Evolutionary conservation across 2,113 vertebrate species (phyloP), one percentile per base, ranked within the genome.

Genomic region (Pygoscelis adeliae): DNA sequence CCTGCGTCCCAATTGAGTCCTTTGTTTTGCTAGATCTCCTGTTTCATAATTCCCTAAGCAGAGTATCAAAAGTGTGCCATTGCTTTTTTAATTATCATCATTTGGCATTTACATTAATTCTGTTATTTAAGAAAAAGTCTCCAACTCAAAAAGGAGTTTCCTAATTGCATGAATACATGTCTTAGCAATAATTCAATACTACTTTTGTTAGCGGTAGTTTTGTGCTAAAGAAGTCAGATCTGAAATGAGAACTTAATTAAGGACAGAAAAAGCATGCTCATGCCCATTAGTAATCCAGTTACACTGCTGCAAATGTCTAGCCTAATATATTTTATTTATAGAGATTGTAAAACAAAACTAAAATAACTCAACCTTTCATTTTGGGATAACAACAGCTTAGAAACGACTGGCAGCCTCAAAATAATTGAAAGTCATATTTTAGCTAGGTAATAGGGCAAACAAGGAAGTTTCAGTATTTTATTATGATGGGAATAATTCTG

Each of bases 171-270:
- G 4, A 79, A 47, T 83, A 58, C 8, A 20, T 8, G 29, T 93
- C 56, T 87, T 53, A 67, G 40, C 52, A 71, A 67, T 82, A 80
- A 83, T 78, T 89, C 66, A 93, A 1, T 71, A 56, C 38, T 89
- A 59, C 66, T 94, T 70, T 79, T 87, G 8, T 69, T 82, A 52
- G 67, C 15, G 4, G 20, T 25, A 72, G 61, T 90, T 95, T 96
- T 83, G 21, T 95, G 50, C 62, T 65, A 40, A 55, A 87, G 36
- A 94, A 70, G 52, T 82, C 71, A 90, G 50, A 73, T 58, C 20
- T 65, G 58, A 83, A 95, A 91, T 71, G 66, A 96, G 91, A 94
- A 63, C 19, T 89, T 93, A 59, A 91, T 84, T 70, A 63, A 83
- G 80, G 38, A 90, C 59, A 91, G 55, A 79, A 89, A 77, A 34